phyloP scores from a whole-genome alignment of 2,888 invertebrate genomes.

The Cepaea hortensis region DNA sequence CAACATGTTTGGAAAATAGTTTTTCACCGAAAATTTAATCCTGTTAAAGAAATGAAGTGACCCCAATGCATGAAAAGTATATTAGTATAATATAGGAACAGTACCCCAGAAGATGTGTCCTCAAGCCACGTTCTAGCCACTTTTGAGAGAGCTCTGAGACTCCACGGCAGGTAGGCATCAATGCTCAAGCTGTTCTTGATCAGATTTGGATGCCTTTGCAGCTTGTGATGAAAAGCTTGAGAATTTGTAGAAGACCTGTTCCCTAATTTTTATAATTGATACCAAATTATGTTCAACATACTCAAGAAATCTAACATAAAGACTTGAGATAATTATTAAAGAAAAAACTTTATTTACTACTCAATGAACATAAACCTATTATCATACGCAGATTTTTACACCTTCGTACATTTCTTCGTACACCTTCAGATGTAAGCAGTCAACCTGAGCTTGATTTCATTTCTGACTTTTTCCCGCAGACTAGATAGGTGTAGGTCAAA shows the following conservation, averaged over 20 bases:
- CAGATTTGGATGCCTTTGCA: constrained; percentile 65
- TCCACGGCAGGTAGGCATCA: constrained; percentile 72
- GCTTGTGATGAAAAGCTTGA: constrained; percentile 61
- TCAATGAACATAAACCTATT: too few species aligned
- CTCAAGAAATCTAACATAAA: not conserved
- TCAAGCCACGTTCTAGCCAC: constrained; percentile 69
- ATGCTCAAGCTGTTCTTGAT: constrained; percentile 68
- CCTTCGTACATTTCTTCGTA: too few species aligned
- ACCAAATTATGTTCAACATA: not conserved
- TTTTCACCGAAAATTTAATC: too few species aligned
- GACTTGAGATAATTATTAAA: too few species aligned
- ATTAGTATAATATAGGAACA: constrained; percentile 10
- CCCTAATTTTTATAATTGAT: constrained; percentile 53
- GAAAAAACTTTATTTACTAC: too few species aligned
- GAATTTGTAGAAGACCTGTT: constrained; percentile 67
- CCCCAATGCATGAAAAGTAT: not conserved
- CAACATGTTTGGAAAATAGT: too few species aligned
- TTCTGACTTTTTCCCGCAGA: too few species aligned
- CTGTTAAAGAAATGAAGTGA: too few species aligned
- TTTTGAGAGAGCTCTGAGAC: constrained; percentile 64
- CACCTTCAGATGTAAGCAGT: too few species aligned
- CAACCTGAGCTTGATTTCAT: too few species aligned
- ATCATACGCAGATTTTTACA: too few species aligned
- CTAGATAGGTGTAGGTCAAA: too few species aligned
- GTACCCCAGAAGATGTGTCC: constrained; percentile 64